Base-by-base conservation (phyloP, 1,140 invertebrate genomes). In the Bilobella aurantiaca region DNA sequence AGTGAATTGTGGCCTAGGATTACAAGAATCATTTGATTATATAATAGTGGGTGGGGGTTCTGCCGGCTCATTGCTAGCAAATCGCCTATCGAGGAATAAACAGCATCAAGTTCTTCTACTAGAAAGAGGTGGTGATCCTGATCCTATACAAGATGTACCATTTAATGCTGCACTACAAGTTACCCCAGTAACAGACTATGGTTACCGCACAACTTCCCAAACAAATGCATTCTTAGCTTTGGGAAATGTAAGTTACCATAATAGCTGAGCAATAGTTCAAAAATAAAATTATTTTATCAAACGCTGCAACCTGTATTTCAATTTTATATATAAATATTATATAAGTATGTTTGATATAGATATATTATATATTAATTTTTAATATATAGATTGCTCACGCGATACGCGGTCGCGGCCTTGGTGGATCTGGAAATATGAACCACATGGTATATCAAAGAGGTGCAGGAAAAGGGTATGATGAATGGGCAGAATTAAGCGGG, bases 31-130 rank as follows among this genome's bases (percentile, higher is more conserved):
- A 14, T 53, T 53, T 23, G 49, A 53, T 23, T 53, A 53, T 23
- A 53, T 53, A 8, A 23, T 56, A 63, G 66, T 67, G 31, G 66
- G 66, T 1, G 66, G 31, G 18, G 66, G 66, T 2, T 42, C 66
- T 34, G 61, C 61, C 1, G 66, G 66, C 29, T 1, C 8, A 1
- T 18, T 67, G 5, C 8, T 67, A 16, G 61, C 66, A 1, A 63
- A 63, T 23, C 5, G 66, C 3, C 61, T 67, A 1, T 63, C 66
- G 5, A 37, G 61, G 59, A n/a, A 58, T 21, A 3, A 3, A 25
- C 27, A 30, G 16, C 34, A 63, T 28, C 63, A 53, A 32, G 61
- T 63, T 2, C 56, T 67, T 12, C 28, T 67, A 3, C 42, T 67
- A 12, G 66, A 67, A 59, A 37, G 60, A 2, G 66, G 66, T 1